Evolutionary conservation across 2,113 vertebrate species (phyloP).

Genomic region (Azemiops feae): DNA sequence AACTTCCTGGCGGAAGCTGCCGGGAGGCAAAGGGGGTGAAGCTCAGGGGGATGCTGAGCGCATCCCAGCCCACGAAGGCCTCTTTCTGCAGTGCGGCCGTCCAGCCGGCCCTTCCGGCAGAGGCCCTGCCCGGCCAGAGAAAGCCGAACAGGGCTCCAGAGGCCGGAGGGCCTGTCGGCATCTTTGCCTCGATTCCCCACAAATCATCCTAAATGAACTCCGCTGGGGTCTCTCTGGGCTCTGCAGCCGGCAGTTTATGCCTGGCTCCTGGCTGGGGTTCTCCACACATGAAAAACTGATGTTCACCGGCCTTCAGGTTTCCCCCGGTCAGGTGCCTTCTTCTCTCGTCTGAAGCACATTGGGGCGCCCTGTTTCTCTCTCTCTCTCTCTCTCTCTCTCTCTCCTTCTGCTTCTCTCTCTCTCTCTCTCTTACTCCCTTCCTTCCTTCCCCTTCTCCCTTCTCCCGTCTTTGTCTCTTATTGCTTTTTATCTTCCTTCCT

Average conservation of each 20-base stretch:
- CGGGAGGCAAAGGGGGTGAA: neutral
- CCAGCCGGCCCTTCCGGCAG: neutral
- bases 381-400: too few relatives aligned
- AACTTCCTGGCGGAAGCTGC: neutral
- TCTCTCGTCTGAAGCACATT: neutral
- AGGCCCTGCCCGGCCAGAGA: neutral
- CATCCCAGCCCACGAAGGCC: neutral
- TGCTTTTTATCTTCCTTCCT: too few relatives aligned
- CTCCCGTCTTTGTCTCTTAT: too few relatives aligned
- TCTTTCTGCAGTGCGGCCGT: neutral
- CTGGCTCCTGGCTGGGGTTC: neutral
- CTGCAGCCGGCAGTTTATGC: neutral
- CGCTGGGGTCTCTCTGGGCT: neutral
- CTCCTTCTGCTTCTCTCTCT: too few relatives aligned
- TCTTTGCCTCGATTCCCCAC: neutral
- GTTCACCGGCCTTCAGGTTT: neutral
- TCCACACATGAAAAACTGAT: neutral
- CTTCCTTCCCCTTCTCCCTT: too few relatives aligned
- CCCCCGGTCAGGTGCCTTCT: too few relatives aligned
- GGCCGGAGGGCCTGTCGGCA: neutral
- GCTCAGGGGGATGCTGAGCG: neutral
- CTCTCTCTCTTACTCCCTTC: too few relatives aligned
- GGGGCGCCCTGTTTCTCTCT: constrained; percentile 19
- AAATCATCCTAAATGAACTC: neutral
- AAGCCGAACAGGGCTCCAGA: neutral